Percentiles rank a stretch among this genome's conserved stretches.
phyloP scores from a whole-genome alignment of 2,797 vertebrate species.

The Pangasius djambal region DNA sequence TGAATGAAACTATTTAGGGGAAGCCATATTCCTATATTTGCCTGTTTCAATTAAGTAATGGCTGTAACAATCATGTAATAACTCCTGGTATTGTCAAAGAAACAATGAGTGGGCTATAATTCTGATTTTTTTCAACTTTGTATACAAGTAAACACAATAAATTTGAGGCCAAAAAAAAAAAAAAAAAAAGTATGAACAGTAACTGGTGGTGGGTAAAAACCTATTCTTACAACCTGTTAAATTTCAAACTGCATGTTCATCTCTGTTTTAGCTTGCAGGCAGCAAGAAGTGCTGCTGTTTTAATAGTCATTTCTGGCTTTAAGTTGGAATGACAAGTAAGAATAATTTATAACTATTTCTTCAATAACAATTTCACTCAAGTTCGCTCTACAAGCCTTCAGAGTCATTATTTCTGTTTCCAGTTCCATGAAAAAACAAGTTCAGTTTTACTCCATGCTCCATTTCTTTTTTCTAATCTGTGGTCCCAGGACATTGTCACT shows the following conservation, averaged over 20 bases:
- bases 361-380: slow-evolving; percentile 10
- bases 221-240: background rate
- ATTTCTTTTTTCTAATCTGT: background rate
- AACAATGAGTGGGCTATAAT: background rate
- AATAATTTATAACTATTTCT: background rate
- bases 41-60: slow-evolving; percentile 1
- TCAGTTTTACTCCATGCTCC: background rate
- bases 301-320: background rate
- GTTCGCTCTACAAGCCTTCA: background rate
- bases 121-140: background rate
- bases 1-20: background rate
- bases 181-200: background rate
- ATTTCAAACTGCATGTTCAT: background rate
- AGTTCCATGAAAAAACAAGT: slow-evolving; percentile 5
- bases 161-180: background rate
- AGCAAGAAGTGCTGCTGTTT: background rate
- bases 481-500: background rate
- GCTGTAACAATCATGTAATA: background rate
- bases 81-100: background rate
- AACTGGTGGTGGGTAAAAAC: background rate
- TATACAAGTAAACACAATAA: background rate
- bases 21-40: background rate
- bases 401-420: background rate
- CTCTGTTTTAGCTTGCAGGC: background rate
- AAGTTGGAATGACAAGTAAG: slow-evolving; percentile 4